Evolutionary conservation across 2,113 vertebrate genomes (phyloP), one percentile per base, ranked within the genome.

Genomic region (Oryzias melastigma): DNA sequence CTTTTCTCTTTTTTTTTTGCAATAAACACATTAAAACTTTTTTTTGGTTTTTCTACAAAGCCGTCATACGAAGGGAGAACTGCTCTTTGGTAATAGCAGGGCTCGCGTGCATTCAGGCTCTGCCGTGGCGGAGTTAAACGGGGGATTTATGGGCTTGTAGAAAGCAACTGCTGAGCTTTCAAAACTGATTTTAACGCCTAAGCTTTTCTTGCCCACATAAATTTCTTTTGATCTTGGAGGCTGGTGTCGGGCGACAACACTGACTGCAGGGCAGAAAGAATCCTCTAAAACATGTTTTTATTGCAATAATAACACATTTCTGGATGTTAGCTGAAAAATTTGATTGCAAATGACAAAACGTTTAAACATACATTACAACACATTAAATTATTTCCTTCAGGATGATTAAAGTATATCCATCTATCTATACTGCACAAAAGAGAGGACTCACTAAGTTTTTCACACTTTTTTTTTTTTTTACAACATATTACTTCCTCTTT

Each of bases 91-190:
- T 15, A 58, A 71, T 43, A 59, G 22, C 0, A 5, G 10, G 24
- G 22, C 58, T 50, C 47, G 25, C 55, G 65, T 24, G 66, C 19
- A 47, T 19, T 35, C 35, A 72, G 58, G 65, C 63, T 58, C 55
- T 44, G 71, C 65, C 58, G 59, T 52, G 59, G 46, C 51, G 2
- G 60, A 17, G 1, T 72, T 80, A 68, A 78, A 80, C 17, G 5
- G 51, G 52, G 47, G 60, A 83, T 80, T 81, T 73, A 75, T 71
- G 46, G 47, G 52, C 71, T 52, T 65, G 55, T 51, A 67, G 71
- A 73, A 72, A 77, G 51, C 35, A 13, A 74, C 43, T 59, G 68
- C 73, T 75, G 77, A 77, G 77, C 70, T 78, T 80, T 80, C 52
- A 68, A 65, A 84, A 78, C 45, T 16, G 62, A 70, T 73, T 78